Base-by-base conservation (phyloP, 2,888 invertebrate species). In the Embidobia sp. region DNA sequence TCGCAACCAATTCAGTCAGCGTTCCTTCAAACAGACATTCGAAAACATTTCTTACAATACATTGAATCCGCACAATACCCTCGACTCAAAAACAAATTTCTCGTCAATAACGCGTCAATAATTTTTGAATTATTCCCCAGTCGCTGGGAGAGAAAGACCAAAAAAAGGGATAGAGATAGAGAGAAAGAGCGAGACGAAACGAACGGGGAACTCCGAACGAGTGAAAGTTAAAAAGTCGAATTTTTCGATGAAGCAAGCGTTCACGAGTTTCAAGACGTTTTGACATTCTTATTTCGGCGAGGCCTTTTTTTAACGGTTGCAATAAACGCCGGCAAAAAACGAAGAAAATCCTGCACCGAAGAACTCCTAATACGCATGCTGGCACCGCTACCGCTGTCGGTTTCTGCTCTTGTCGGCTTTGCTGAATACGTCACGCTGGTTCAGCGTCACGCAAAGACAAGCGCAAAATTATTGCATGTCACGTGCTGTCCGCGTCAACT, bases 371-470 rank as follows among this genome's bases (percentile, higher is more conserved):
- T 75, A 57, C 18, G 61, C 31, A 44, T 59, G 46, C 61, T 33
- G 66, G 33, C 44, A 35, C 46, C 13, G 37, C 75, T 69, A 70
- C 69, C 57, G 57, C 64, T 75, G 61, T 67, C 61, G 67, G 63
- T 75, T 63, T 40, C 67, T 55, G 53, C 55, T 75, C 55, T 63
- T 19, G 42, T 48, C 49, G 53, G 53, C 66, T 75, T 61, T 27
- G 57, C 37, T 31, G 76, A 15, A 49, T 64, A 70, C 64, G 70
- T 70, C 70, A 64, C 44, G 76, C 76, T 77, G 48, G 29, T 72
- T 77, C 61, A 66, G 53, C 66, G 61, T 72, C 77, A 77, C 77
- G 77, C 72, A 67, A 72, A 77, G 77, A 77, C 77, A 77, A 67
- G 73, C 57, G 64, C 37, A 57, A 73, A 78, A 78, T 78, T 69